Conservation (phyloP, 1,140 invertebrate genomes). For the Eufriesea mexicana region DNA sequence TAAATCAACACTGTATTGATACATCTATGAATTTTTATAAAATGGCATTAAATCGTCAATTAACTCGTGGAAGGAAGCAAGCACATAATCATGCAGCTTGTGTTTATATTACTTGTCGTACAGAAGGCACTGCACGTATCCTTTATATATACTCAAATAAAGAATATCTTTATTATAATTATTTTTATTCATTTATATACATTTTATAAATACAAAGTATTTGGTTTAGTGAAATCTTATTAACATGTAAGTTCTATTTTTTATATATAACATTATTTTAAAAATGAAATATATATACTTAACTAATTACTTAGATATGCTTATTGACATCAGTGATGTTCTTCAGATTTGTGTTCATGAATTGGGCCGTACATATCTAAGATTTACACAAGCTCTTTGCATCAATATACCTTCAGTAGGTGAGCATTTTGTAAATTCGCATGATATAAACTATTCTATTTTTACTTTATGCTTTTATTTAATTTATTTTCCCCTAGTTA, state of each 20-base stretch:
- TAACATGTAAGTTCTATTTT: neutral
- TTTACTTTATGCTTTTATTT: neutral
- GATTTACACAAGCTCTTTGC: slow-evolving; percentile 93
- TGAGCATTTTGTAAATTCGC: slow-evolving; percentile 82
- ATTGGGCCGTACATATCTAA: slow-evolving; percentile 95
- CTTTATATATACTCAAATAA: slow-evolving; percentile 73
- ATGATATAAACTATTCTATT: slow-evolving; percentile 35
- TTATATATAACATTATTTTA: neutral
- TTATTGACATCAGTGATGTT: slow-evolving; percentile 99
- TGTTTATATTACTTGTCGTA: slow-evolving; percentile 98
- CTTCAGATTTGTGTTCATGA: slow-evolving; percentile 98
- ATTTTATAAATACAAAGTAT: neutral
- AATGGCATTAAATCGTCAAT: slow-evolving; percentile 93
- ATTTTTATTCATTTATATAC: neutral
- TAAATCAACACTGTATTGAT: slow-evolving; percentile 96
- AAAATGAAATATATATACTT: slow-evolving; percentile 27
- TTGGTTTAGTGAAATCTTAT: neutral
- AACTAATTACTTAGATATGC: slow-evolving; percentile 86
- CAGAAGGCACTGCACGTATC: slow-evolving; percentile 96
- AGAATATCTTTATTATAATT: neutral
- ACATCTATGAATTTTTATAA: slow-evolving; percentile 98
- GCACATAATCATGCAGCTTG: slow-evolving; percentile 98
- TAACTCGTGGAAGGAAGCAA: slow-evolving; percentile 95
- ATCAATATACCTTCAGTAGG: slow-evolving; percentile 96
- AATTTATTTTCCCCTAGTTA: neutral